Percentiles rank a stretch among this genome's conserved stretches.
Evolutionary conservation across 30 jellyfish, hydroid and myxozoan genomes (phyloP).

Genomic region (Hydra vulgaris): DNA sequence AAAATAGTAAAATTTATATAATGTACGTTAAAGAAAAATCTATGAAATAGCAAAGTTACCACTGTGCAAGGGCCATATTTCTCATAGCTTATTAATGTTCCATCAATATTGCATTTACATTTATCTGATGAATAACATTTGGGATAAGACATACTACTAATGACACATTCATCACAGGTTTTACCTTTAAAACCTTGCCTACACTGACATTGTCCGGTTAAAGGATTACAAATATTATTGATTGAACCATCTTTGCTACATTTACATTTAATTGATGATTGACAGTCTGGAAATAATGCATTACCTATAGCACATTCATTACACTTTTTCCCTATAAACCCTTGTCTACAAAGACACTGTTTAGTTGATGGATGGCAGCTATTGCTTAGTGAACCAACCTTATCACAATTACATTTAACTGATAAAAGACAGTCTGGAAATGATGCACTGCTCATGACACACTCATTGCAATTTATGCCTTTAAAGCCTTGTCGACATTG

Average conservation of each 20-base stretch:
- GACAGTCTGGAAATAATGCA: slow-evolving; percentile 3
- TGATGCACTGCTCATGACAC: slow-evolving; percentile 8
- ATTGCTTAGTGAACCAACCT: neutral
- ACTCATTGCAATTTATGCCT: slow-evolving; percentile 45
- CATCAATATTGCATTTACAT: neutral
- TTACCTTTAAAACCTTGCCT: slow-evolving; percentile 42
- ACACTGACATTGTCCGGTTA: slow-evolving; percentile 75
- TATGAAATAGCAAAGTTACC: too few species aligned
- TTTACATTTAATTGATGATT: slow-evolving; percentile 31
- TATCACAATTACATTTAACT: neutral
- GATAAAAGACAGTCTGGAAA: slow-evolving; percentile 10
- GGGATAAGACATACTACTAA: slow-evolving; percentile 11
- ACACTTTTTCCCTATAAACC: slow-evolving; percentile 50
- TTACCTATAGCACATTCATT: slow-evolving; percentile 15
- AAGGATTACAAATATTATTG: slow-evolving; percentile 28
- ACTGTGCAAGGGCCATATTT: neutral
- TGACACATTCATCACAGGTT: slow-evolving; percentile 31
- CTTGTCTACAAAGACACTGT: slow-evolving; percentile 52
- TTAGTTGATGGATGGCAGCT: slow-evolving; percentile 50
- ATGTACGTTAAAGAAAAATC: too few species aligned
- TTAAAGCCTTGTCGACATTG: slow-evolving; percentile 40
- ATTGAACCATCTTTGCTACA: slow-evolving; percentile 46
- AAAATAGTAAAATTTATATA: too few species aligned
- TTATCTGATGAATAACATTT: neutral
- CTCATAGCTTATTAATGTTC: neutral